These are phyloP conservation scores for Cabera pusaria DNA, from an alignment of 2,888 invertebrate species.

Conservation along the genomic window DNA sequence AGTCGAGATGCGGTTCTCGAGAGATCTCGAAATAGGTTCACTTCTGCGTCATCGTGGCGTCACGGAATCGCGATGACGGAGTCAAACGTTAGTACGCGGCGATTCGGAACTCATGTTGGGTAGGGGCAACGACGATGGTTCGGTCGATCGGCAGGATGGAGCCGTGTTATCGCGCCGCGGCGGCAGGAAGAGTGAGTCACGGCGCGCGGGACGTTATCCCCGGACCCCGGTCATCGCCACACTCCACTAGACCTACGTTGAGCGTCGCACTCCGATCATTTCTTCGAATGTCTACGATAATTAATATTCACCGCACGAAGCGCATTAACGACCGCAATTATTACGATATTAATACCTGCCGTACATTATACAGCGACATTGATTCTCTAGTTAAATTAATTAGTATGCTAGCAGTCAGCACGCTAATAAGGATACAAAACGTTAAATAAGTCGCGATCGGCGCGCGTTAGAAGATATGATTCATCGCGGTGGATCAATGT, in stretches of 20 bases:
- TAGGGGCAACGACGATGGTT: conserved; percentile 57
- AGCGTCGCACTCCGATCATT: conserved; percentile 40
- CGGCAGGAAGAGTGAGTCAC: conserved; percentile 78
- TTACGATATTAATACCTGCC: conserved; percentile 18
- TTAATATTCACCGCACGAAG: conserved; percentile 15
- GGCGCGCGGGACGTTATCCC: conserved; percentile 38
- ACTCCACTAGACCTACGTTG: conserved; percentile 54
- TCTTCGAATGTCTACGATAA: conserved; percentile 24
- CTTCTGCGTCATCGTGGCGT: conserved; percentile 75
- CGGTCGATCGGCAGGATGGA: conserved; percentile 77
- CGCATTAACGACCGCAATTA: conserved; percentile 21
- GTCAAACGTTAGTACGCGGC: conserved; percentile 52
- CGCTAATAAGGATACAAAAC: conserved; percentile 35
- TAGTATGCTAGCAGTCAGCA: conserved; percentile 25
- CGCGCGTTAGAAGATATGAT: conserved; percentile 40
- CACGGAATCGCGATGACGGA: conserved; percentile 38
- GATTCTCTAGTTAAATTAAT: conserved; percentile 23
- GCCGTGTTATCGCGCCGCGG: conserved; percentile 68
- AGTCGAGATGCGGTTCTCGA: conserved; percentile 22
- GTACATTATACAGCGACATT: conserved; percentile 20
- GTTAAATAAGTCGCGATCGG: conserved; percentile 35
- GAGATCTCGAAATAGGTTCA: conserved; percentile 50
- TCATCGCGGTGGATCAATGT: conserved; percentile 46
- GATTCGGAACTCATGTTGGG: conserved; percentile 53
- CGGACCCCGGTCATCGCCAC: conserved; percentile 66